Percentiles rank a stretch among this genome's conserved stretches.
Evolutionary conservation across 2,888 invertebrate species (phyloP).

Genomic region (Athalia cordata): DNA sequence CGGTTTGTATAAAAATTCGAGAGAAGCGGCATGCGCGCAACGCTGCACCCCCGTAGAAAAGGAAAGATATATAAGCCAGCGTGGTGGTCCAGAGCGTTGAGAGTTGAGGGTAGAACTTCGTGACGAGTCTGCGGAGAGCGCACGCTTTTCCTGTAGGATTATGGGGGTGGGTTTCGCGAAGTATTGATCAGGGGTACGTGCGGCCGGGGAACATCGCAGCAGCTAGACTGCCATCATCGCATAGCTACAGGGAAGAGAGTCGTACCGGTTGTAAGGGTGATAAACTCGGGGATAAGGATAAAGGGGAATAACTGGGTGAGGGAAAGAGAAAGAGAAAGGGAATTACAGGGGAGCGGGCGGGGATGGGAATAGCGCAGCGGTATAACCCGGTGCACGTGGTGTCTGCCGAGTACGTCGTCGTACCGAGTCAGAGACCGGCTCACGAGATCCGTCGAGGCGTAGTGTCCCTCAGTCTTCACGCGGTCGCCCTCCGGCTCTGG

Average conservation of each 20-base stretch:
- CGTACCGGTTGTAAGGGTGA: slow-evolving; percentile 1
- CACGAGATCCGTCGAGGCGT: slow-evolving; percentile 40
- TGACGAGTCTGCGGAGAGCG: slow-evolving; percentile 17
- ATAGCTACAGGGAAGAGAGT: slow-evolving; percentile 3
- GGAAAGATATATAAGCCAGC: no score
- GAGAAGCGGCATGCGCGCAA: no score
- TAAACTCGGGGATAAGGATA: slow-evolving; percentile 13
- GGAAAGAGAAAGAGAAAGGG: slow-evolving; percentile 4
- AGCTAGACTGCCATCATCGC: background rate
- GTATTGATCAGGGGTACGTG: slow-evolving; percentile 45
- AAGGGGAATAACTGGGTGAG: background rate
- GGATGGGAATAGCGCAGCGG: slow-evolving; percentile 33
- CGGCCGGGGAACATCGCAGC: slow-evolving; percentile 25
- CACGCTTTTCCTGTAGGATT: slow-evolving; percentile 1
- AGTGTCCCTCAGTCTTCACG: slow-evolving; percentile 41
- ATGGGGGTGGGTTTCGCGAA: slow-evolving; percentile 31
- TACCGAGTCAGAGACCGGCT: slow-evolving; percentile 39
- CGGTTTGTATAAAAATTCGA: no score
- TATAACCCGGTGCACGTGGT: slow-evolving; percentile 55
- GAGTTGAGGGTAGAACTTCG: background rate
- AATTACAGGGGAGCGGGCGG: background rate
- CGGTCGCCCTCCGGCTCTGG: slow-evolving; percentile 44
- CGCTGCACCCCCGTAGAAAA: no score
- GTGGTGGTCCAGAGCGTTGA: background rate
- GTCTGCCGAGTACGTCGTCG: slow-evolving; percentile 46